Evolutionary conservation across 1,140 invertebrate species (phyloP).

Genomic region (Pseudomyrmex concolor): DNA sequence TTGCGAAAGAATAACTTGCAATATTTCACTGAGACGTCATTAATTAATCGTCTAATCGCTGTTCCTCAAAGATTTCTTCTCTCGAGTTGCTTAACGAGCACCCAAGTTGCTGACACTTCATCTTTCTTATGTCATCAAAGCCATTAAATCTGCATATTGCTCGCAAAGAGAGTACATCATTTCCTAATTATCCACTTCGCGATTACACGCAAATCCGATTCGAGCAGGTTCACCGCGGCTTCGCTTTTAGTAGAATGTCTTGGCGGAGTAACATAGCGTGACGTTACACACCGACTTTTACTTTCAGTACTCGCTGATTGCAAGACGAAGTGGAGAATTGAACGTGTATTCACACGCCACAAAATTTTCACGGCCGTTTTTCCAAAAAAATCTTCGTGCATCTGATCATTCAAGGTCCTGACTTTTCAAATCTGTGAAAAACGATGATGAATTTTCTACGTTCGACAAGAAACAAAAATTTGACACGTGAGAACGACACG

Average conservation of each 20-base stretch:
- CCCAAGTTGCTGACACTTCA: background rate
- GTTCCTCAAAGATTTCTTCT: background rate
- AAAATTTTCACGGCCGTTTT: background rate
- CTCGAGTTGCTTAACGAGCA: background rate
- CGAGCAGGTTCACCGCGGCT: slow-evolving; percentile 32
- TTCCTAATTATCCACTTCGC: slow-evolving; percentile 30
- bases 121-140: background rate
- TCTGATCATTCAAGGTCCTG: too few relatives aligned
- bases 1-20: background rate
- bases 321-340: slow-evolving; percentile 45
- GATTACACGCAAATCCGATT: slow-evolving; percentile 21
- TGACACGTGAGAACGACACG: background rate
- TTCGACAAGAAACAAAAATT: too few relatives aligned
- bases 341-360: slow-evolving; percentile 27
- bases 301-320: slow-evolving; percentile 73
- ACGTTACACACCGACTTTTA: slow-evolving; percentile 77
- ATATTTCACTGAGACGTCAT: background rate
- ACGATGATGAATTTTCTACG: too few relatives aligned
- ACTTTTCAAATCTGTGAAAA: too few relatives aligned
- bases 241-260: slow-evolving; percentile 61
- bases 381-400: background rate
- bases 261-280: slow-evolving; percentile 69
- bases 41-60: too few relatives aligned
- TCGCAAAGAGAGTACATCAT: background rate
- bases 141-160: background rate